phyloP scores from a whole-genome alignment of 2,888 invertebrate species.

The Xanthia togata region DNA sequence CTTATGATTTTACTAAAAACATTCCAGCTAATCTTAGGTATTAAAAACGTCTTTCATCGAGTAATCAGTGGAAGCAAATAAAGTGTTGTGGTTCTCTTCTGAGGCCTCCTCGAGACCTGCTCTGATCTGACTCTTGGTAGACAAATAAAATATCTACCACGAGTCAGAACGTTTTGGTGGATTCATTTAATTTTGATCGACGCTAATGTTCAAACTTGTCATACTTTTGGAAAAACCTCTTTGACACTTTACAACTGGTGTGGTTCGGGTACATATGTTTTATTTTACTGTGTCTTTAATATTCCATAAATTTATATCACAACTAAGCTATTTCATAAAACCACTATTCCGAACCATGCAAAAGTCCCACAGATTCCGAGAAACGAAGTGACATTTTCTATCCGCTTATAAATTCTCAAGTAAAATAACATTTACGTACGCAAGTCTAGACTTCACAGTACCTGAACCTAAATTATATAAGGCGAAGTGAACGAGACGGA shows the following conservation, averaged over 20 bases:
- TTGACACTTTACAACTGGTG: no score
- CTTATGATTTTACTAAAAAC: neutral
- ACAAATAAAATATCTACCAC: no score
- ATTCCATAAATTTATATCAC: neutral
- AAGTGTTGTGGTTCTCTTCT: neutral
- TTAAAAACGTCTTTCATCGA: neutral
- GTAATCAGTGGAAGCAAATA: neutral
- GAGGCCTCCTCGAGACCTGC: neutral
- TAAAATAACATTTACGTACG: constrained; percentile 54
- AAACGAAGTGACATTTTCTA: constrained; percentile 34
- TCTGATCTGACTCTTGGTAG: neutral
- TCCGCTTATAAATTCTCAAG: constrained; percentile 42
- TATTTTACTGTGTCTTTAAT: neutral
- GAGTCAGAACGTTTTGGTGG: neutral
- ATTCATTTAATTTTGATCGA: neutral
- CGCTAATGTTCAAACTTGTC: neutral
- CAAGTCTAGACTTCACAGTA: constrained; percentile 55
- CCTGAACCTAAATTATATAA: constrained; percentile 26
- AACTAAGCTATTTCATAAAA: neutral
- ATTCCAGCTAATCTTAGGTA: neutral
- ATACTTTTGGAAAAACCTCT: neutral
- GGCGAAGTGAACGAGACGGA: constrained; percentile 35
- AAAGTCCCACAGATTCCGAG: constrained; percentile 6
- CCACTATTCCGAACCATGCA: neutral
- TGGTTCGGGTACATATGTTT: no score